A percentile compares a stretch with the other conserved stretches of the same genome.
These are phyloP conservation scores for Odiellus spinosus DNA, from an alignment of 2,888 invertebrate species.

Conservation along the genomic window DNA sequence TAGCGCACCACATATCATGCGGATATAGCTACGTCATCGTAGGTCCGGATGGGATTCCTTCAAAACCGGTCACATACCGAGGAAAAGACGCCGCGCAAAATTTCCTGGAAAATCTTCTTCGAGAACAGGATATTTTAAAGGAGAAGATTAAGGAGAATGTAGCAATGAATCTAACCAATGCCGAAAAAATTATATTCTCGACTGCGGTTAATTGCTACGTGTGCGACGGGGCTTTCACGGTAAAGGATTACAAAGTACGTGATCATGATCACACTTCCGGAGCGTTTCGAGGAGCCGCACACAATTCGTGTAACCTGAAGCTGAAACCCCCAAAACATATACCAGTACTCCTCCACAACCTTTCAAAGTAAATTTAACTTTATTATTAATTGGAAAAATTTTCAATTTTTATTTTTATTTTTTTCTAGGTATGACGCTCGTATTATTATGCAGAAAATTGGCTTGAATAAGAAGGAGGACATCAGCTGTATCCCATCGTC, in stretches of 20 bases:
- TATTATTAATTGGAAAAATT: too few relatives aligned
- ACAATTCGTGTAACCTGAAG: constrained; percentile 4
- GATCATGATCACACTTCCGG: not conserved
- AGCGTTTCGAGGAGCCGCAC: constrained; percentile 5
- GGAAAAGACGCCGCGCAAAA: not conserved
- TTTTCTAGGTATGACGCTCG: constrained; percentile 8
- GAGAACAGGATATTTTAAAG: not conserved
- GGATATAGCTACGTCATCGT: too few relatives aligned
- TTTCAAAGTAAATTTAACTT: constrained; percentile 4
- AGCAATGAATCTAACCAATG: not conserved
- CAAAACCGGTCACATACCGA: constrained; percentile 1
- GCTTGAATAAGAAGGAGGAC: not conserved
- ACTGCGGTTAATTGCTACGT: not conserved
- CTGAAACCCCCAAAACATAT: constrained; percentile 3
- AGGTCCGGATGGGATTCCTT: not conserved
- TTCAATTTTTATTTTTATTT: too few relatives aligned
- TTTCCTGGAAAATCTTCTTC: not conserved
- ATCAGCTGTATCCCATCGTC: too few relatives aligned
- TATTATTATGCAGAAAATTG: constrained; percentile 3
- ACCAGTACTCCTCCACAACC: constrained; percentile 7
- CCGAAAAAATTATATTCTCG: not conserved
- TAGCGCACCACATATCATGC: too few relatives aligned
- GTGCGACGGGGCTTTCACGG: not conserved
- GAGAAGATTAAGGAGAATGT: not conserved
- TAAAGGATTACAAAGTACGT: not conserved